Evolutionary conservation across 2,888 invertebrate genomes (phyloP).

Genomic region (Catocala fraxini): DNA sequence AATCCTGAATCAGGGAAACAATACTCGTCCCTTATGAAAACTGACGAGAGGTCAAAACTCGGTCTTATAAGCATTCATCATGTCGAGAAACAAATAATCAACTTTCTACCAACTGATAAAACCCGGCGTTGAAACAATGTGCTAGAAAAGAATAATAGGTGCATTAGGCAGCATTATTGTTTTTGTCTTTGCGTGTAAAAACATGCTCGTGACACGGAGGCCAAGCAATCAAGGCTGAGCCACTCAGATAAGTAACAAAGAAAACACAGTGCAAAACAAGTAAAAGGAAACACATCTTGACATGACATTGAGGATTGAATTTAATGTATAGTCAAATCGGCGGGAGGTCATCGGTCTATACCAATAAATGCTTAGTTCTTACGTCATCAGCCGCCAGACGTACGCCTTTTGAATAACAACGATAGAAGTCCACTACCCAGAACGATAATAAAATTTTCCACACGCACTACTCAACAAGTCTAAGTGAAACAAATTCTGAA

Average conservation of each 20-base stretch:
- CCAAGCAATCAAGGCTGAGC: constrained; percentile 38
- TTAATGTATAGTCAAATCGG: constrained; percentile 60
- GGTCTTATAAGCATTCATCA: constrained; percentile 52
- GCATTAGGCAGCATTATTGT: constrained; percentile 38
- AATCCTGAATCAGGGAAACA: constrained; percentile 67
- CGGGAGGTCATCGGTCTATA: constrained; percentile 78
- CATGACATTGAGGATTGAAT: constrained; percentile 37
- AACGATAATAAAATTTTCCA: constrained; percentile 84
- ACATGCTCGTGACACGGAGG: constrained; percentile 30
- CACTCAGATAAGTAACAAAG: constrained; percentile 22
- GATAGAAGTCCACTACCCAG: constrained; percentile 69
- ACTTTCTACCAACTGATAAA: not conserved
- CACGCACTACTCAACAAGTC: constrained; percentile 65
- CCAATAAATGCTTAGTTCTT: constrained; percentile 68
- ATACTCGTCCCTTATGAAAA: constrained; percentile 60
- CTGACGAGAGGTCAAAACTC: constrained; percentile 55
- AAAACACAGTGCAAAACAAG: constrained; percentile 25
- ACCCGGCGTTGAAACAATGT: too few species aligned
- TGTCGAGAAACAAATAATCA: constrained; percentile 31
- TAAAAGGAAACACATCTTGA: constrained; percentile 31
- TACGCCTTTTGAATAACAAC: constrained; percentile 83
- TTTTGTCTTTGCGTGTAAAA: constrained; percentile 37
- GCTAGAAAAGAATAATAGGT: constrained; percentile 30
- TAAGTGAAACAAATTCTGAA: constrained; percentile 67
- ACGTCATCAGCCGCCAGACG: constrained; percentile 79